phyloP scores from a whole-genome alignment of 2,888 invertebrate species.

The Lochmaea capreae region DNA sequence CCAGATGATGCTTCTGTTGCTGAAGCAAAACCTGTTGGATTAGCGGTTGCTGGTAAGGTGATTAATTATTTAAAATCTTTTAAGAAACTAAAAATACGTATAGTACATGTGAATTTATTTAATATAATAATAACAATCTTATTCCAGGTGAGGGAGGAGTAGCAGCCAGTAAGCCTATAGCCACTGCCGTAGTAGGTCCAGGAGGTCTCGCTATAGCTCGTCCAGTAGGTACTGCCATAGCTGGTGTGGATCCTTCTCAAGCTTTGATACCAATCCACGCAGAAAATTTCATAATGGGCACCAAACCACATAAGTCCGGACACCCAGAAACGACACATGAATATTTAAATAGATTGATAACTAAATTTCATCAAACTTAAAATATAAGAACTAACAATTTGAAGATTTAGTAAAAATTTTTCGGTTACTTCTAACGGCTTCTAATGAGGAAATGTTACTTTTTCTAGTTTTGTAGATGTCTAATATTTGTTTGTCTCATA shows the following conservation, averaged over 20 bases:
- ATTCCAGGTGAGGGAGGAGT: constrained; percentile 75
- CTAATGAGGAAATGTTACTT: too few relatives aligned
- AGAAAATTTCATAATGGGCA: constrained; percentile 46
- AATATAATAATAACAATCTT: constrained; percentile 12
- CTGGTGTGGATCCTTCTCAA: constrained; percentile 73
- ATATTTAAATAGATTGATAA: constrained; percentile 61
- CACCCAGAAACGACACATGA: constrained; percentile 50
- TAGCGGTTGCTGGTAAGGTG: constrained; percentile 63
- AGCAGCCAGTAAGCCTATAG: constrained; percentile 78
- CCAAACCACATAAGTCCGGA: constrained; percentile 38
- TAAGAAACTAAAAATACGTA: too few relatives aligned
- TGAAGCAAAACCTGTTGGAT: constrained; percentile 80
- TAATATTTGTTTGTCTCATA: too few relatives aligned
- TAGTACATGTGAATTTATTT: neutral
- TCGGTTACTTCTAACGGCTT: too few relatives aligned
- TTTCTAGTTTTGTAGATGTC: too few relatives aligned
- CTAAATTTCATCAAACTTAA: constrained; percentile 59
- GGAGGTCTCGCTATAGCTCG: constrained; percentile 78
- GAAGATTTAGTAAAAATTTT: neutral
- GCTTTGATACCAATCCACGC: constrained; percentile 61
- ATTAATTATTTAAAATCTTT: constrained; percentile 10
- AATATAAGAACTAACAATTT: neutral
- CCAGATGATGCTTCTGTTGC: constrained; percentile 75
- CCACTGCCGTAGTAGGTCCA: constrained; percentile 77
- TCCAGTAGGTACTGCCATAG: constrained; percentile 80